Base-by-base conservation (phyloP, 2,113 vertebrate genomes). In the Zosterops japonicus region DNA sequence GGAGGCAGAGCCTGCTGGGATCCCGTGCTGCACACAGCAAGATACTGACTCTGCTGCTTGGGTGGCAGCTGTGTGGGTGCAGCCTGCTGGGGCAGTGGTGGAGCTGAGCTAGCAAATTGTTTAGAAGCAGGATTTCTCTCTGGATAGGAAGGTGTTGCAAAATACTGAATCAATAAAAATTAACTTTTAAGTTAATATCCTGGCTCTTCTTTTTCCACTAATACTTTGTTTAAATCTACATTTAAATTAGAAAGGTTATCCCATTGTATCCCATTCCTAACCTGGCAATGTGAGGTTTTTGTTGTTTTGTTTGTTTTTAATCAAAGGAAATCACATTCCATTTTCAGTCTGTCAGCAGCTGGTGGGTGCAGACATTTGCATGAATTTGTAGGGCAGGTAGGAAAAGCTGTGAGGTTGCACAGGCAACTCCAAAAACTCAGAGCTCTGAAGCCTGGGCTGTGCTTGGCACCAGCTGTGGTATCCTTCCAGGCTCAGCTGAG, bases 251-350 rank as follows among this genome's bases (percentile, higher is more conserved):
- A 42, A 81, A 63, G 65, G 36, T 63, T 49, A 49, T 28, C 9
- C 46, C 20, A 28, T 1, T 57, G 35, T 27, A 44, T 49, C 13
- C 18, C 8, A 15, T 55, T 84, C 9, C n/a, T 24, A 42, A 35
- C 17, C 12, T 59, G 29, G 11, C 19, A 68, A 5, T 8, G 2
- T 59, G 11, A 1, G 0, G 0, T 2, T 42, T 35, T 53, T 57
- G 25, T 81, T 68, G 16, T 24, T 39, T 59, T 44, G 14, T 16
- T 23, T 68, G n/a, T 24, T 52, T 72, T 77, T 31, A 14, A 59
- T 39, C 12, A 14, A 81, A 68, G 29, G 0, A 19, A 46, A 60
- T 47, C 4, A 7, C 6, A 27, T 77, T 69, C 9, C 5, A 7
- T 68, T 65, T 74, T 63, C 23, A 59, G 35, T 53, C 55, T 68